These are phyloP conservation scores for Antidorcas marsupialis DNA, from an alignment of 2,113 vertebrate species.

Conservation along the genomic window DNA sequence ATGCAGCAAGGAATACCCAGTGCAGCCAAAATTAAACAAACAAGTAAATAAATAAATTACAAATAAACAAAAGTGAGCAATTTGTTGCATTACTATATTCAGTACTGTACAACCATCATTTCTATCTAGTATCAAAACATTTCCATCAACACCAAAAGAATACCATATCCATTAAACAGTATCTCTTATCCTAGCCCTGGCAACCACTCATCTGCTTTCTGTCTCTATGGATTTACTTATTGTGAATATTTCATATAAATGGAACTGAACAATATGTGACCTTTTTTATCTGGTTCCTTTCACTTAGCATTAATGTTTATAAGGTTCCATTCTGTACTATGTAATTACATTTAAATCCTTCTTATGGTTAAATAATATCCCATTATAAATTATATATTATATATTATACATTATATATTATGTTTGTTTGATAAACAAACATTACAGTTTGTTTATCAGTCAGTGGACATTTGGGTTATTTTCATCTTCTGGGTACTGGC, in stretches of 20 bases:
- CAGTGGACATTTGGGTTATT: background rate
- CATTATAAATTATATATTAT: background rate
- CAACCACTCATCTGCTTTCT: background rate
- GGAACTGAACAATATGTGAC: background rate
- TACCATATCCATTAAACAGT: background rate
- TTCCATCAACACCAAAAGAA: background rate
- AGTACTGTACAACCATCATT: background rate
- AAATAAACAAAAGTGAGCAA: background rate
- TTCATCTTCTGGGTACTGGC: background rate
- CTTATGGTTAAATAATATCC: background rate
- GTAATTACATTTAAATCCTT: background rate
- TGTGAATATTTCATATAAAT: background rate
- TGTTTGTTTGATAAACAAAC: no score
- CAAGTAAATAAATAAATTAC: background rate
- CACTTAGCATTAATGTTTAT: background rate
- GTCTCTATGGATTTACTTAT: background rate
- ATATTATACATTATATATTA: no score
- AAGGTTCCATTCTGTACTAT: background rate
- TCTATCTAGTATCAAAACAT: background rate
- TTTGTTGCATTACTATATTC: background rate
- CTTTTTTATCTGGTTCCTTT: background rate
- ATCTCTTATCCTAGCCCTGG: background rate
- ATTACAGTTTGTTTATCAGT: background rate
- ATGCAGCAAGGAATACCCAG: background rate
- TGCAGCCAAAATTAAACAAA: background rate